Evolutionary conservation across 2,888 invertebrate genomes (phyloP).

Genomic region (Leptopilina syphax): DNA sequence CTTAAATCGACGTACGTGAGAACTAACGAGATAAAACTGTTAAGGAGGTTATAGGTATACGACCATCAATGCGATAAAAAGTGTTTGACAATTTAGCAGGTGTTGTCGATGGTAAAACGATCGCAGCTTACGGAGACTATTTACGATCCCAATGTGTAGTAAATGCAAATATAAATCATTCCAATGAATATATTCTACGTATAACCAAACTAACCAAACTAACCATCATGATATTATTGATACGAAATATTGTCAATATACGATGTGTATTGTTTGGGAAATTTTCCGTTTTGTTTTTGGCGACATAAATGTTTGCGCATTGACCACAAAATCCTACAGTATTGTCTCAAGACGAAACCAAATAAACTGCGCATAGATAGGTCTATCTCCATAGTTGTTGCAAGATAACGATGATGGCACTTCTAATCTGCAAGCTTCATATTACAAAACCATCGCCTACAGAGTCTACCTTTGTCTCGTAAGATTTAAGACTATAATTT

Average conservation of each 20-base stretch:
- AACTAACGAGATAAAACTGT: slow-evolving; percentile 7
- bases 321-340: neutral
- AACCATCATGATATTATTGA: too few relatives aligned
- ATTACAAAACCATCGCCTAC: neutral
- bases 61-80: neutral
- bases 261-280: neutral
- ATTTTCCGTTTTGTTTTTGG: neutral
- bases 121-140: neutral
- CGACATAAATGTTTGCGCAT: neutral
- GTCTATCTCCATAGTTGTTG: neutral
- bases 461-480: neutral
- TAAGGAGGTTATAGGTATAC: neutral
- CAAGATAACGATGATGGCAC: slow-evolving; percentile 6
- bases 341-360: neutral
- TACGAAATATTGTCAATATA: neutral
- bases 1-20: slow-evolving; percentile 15
- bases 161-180: slow-evolving; percentile 16
- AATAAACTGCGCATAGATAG: neutral
- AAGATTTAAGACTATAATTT: neutral
- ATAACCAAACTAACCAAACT: too few relatives aligned
- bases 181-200: neutral
- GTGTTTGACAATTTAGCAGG: slow-evolving; percentile 14
- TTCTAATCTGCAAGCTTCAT: slow-evolving; percentile 12
- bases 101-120: slow-evolving; percentile 14
- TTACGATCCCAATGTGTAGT: neutral